phyloP scores from a whole-genome alignment of 2,113 vertebrate species.

The Pholis gunnellus region DNA sequence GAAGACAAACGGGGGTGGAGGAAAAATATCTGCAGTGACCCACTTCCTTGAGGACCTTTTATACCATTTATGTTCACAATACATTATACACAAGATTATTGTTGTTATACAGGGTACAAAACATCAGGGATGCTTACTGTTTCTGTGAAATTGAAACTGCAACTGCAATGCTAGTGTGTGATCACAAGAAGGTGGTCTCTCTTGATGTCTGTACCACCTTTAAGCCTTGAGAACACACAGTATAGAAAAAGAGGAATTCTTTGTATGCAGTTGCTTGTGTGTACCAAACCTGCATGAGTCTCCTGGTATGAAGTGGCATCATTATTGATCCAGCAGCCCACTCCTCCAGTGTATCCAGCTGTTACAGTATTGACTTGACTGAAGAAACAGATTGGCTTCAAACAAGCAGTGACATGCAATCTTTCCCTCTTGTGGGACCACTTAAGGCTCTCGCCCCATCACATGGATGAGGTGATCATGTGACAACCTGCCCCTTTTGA shows the following conservation, averaged over 20 bases:
- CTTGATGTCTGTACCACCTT: neutral
- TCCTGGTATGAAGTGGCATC: constrained; percentile 23
- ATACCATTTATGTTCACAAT: constrained; percentile 46
- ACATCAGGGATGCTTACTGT: constrained; percentile 3
- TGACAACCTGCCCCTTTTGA: constrained; percentile 15
- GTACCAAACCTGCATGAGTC: neutral
- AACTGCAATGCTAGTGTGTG: neutral
- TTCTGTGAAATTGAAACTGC: constrained; percentile 14
- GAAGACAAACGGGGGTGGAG: constrained; percentile 35
- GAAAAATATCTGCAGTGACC: constrained; percentile 64
- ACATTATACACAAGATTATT: constrained; percentile 24
- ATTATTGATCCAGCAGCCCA: constrained; percentile 38
- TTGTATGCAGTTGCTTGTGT: neutral
- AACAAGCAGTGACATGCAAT: constrained; percentile 67
- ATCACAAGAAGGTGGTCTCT: neutral
- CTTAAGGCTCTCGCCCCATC: constrained; percentile 6
- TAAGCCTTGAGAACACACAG: neutral
- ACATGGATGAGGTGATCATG: constrained; percentile 23
- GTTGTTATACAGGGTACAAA: constrained; percentile 15
- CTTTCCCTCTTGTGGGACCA: constrained; percentile 39
- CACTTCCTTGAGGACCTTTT: constrained; percentile 55
- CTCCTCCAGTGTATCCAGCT: constrained; percentile 46
- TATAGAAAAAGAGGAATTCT: neutral
- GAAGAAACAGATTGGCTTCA: constrained; percentile 68
- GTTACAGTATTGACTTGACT: constrained; percentile 58